A percentile compares a stretch with the other conserved stretches of the same genome.
Evolutionary conservation across 2,113 vertebrate species (phyloP).

Genomic region (Muntiacus reevesi): DNA sequence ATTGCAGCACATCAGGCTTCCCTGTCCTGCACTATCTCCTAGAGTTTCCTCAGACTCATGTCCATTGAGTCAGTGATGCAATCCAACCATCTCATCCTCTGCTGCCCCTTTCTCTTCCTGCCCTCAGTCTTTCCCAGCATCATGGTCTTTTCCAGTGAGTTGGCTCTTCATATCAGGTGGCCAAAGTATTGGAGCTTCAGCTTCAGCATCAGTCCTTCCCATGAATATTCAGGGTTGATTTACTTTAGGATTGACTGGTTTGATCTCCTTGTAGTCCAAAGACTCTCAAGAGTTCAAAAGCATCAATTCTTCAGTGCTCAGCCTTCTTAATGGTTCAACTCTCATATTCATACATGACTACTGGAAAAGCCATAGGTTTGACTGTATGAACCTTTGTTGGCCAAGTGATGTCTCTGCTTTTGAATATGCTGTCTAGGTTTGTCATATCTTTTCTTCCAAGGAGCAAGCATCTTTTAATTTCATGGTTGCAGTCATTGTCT

Average conservation of each 20-base stretch:
- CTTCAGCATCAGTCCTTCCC: neutral
- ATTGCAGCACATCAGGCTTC: neutral
- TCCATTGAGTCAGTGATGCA: neutral
- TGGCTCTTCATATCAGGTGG: neutral
- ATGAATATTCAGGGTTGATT: neutral
- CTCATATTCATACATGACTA: neutral
- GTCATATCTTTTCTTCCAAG: neutral
- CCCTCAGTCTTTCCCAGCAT: neutral
- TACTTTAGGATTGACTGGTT: neutral
- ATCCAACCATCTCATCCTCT: neutral
- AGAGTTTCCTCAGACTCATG: neutral
- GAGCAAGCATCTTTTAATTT: neutral
- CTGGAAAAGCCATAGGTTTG: neutral
- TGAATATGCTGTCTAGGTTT: neutral
- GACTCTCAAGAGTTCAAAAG: neutral
- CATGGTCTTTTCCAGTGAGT: neutral
- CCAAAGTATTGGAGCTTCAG: neutral
- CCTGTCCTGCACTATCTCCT: neutral
- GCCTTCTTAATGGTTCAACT: neutral
- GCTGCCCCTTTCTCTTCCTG: neutral
- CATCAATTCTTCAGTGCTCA: neutral
- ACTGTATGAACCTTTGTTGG: neutral
- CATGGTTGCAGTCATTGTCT: neutral
- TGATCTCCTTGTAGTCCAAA: neutral
- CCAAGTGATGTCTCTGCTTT: neutral